These are phyloP conservation scores for Rhopalosiphum padi DNA, from an alignment of 1,140 invertebrate species.

Conservation along the genomic window DNA sequence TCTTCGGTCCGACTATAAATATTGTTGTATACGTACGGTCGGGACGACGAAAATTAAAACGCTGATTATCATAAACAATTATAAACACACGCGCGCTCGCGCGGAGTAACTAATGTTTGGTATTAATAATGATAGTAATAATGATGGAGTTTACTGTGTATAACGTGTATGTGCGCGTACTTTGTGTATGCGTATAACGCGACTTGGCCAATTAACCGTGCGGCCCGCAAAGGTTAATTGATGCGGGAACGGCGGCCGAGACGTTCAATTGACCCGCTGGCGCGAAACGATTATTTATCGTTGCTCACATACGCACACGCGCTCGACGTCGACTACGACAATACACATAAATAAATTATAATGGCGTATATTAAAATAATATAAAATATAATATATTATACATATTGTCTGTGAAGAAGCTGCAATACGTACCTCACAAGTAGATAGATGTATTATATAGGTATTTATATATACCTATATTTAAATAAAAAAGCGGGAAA, in stretches of 20 bases:
- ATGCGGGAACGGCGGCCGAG: conserved; percentile 55
- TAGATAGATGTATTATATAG: not conserved
- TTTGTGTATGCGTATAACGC: not conserved
- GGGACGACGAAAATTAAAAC: not conserved
- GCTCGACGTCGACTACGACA: not conserved
- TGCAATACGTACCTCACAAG: not conserved
- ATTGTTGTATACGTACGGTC: not conserved
- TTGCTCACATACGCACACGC: not conserved
- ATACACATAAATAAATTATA: not conserved
- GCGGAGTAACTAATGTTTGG: not conserved
- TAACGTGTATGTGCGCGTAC: not conserved
- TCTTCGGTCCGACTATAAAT: conserved; percentile 23
- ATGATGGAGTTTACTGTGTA: not conserved
- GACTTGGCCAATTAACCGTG: conserved; percentile 56
- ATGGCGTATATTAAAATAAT: not conserved
- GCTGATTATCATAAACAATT: conserved; percentile 49
- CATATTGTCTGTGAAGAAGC: not conserved
- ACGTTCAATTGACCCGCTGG: conserved; percentile 53
- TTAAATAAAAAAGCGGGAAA: not conserved
- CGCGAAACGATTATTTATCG: conserved; percentile 48
- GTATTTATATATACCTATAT: no score
- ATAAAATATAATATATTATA: not conserved
- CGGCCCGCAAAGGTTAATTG: conserved; percentile 54
- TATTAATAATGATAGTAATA: not conserved
- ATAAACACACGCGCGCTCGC: conserved; percentile 4